These are phyloP conservation scores for Mesoclemmys tuberculata DNA, from an alignment of 2,113 vertebrate genomes.

Conservation along the genomic window DNA sequence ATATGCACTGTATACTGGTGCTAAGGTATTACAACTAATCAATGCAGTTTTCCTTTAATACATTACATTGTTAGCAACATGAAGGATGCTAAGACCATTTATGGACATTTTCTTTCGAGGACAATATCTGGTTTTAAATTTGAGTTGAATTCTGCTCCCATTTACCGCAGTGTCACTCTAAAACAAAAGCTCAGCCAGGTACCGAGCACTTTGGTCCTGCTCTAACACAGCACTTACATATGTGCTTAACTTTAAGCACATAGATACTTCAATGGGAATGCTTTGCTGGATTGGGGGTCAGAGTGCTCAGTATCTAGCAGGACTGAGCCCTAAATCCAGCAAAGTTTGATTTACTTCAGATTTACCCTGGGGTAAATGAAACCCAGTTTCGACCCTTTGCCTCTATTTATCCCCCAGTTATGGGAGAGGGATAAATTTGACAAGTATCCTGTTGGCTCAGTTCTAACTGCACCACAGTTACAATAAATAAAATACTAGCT, in stretches of 20 bases:
- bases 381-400: not conserved
- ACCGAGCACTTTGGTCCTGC: not conserved
- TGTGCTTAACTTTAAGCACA: not conserved
- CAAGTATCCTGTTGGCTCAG: not conserved
- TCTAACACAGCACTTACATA: not conserved
- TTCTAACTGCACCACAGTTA: not conserved
- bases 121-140: not conserved
- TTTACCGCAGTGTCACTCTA: not conserved
- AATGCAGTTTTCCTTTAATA: not conserved
- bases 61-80: not conserved
- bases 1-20: not conserved
- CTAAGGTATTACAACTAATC: not conserved
- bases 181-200: not conserved
- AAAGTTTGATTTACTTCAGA: not conserved
- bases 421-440: not conserved
- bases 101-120: not conserved
- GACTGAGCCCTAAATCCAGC: not conserved
- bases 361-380: not conserved
- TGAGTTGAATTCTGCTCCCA: not conserved
- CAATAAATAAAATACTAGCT: not conserved
- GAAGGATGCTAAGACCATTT: not conserved
- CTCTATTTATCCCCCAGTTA: not conserved
- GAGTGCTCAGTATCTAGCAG: not conserved
- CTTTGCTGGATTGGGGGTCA: not conserved
- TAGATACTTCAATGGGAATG: not conserved